phyloP scores from a whole-genome alignment of 1,140 invertebrate species.

The Metopolophium dirhodum region DNA sequence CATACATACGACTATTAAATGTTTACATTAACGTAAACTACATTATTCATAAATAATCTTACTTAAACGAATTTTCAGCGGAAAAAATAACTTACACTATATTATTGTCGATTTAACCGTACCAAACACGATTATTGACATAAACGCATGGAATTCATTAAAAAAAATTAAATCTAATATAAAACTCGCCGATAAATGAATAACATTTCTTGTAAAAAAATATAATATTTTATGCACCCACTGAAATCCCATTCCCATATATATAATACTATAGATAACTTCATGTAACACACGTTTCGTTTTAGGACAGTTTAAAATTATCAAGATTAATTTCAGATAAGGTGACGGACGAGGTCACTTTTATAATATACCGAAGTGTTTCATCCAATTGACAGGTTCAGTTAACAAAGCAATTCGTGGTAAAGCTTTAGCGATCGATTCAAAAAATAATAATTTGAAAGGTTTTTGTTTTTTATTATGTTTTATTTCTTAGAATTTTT shows the following conservation, averaged over 20 bases:
- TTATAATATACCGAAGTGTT: not conserved
- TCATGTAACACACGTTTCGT: not conserved
- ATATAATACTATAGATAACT: too few relatives aligned
- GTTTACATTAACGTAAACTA: too few relatives aligned
- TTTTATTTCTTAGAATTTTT: not conserved
- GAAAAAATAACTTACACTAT: too few relatives aligned
- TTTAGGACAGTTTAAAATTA: not conserved
- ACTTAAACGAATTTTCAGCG: too few relatives aligned
- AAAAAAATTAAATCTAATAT: not conserved
- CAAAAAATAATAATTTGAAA: constrained; percentile 47
- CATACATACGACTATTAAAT: too few relatives aligned
- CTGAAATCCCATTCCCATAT: too few relatives aligned
- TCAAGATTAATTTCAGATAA: not conserved
- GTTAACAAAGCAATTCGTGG: constrained; percentile 13
- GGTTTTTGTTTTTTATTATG: constrained; percentile 19
- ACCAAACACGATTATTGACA: too few relatives aligned
- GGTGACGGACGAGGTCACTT: not conserved
- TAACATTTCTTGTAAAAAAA: too few relatives aligned
- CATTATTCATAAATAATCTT: too few relatives aligned
- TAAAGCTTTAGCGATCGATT: constrained; percentile 18
- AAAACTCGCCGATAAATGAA: too few relatives aligned
- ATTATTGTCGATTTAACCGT: too few relatives aligned
- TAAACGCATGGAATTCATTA: not conserved
- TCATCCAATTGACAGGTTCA: constrained; percentile 25
- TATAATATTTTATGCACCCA: too few relatives aligned